Evolutionary conservation across 1,140 invertebrate genomes (phyloP).

Genomic region (Oncopodura yosiiana): DNA sequence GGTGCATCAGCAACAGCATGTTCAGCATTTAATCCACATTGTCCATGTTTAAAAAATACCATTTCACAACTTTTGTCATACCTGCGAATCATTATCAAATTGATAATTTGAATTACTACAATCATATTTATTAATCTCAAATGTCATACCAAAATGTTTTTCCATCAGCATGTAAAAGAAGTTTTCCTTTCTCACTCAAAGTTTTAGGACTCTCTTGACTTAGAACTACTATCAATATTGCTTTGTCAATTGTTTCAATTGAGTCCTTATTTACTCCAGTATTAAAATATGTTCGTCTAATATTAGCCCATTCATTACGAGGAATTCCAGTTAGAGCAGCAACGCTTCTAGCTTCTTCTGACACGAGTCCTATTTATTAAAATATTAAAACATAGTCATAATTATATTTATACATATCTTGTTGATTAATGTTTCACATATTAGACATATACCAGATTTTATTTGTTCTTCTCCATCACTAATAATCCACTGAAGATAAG

Average conservation of each 20-base stretch:
- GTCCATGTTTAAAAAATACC: conserved; percentile 43
- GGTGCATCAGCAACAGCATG: conserved; percentile 49
- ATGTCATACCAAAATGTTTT: conserved; percentile 42
- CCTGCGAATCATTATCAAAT: too few relatives aligned
- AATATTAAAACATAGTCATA: neutral
- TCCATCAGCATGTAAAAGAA: conserved; percentile 43
- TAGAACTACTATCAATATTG: conserved; percentile 43
- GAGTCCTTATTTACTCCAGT: conserved; percentile 43
- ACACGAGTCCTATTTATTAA: conserved; percentile 37
- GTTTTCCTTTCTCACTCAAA: conserved; percentile 41
- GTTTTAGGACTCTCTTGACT: conserved; percentile 38
- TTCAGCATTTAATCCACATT: conserved; percentile 49
- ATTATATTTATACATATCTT: neutral
- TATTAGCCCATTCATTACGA: conserved; percentile 42
- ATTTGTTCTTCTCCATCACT: conserved; percentile 39
- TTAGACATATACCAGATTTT: neutral
- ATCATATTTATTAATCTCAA: too few relatives aligned
- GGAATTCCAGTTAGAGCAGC: conserved; percentile 44
- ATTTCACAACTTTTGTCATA: conserved; percentile 46
- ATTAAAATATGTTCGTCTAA: conserved; percentile 40
- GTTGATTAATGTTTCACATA: neutral
- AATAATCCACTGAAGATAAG: conserved; percentile 44
- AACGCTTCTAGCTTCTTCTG: conserved; percentile 39
- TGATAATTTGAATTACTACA: too few relatives aligned
- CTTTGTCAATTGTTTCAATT: conserved; percentile 42